A percentile compares a stretch with the other conserved stretches of the same genome.
phyloP scores from a whole-genome alignment of 92 coral and sea anemone species.

The Hydrozoanthus gracilis region DNA sequence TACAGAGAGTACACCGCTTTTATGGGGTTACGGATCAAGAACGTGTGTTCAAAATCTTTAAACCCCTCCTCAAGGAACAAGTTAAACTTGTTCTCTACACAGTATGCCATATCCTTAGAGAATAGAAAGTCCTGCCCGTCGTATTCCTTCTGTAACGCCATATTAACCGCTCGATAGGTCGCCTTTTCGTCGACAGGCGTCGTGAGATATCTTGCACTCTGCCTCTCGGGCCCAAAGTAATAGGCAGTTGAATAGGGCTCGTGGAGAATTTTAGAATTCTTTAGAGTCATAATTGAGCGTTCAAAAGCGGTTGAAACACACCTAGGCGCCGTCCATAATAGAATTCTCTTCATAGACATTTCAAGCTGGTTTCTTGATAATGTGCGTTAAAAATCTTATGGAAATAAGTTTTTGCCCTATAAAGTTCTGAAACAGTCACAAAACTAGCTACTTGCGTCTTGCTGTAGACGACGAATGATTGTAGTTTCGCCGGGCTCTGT shows the following conservation, averaged over 20 bases:
- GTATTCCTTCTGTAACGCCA: constrained; percentile 78
- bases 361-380: not conserved
- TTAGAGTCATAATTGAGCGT: constrained; percentile 91
- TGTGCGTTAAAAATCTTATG: not conserved
- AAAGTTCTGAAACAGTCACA: not conserved
- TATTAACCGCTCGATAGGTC: constrained; percentile 68
- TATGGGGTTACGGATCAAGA: constrained; percentile 86
- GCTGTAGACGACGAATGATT: not conserved
- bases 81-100: constrained; percentile 78
- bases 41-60: constrained; percentile 79
- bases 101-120: constrained; percentile 97
- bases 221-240: constrained; percentile 93
- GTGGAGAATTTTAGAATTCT: constrained; percentile 84
- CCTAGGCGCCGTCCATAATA: constrained; percentile 97
- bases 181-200: constrained; percentile 77
- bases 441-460: not conserved
- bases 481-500: not conserved
- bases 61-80: constrained; percentile 83
- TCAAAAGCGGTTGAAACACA: constrained; percentile 98
- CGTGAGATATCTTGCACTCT: constrained; percentile 74
- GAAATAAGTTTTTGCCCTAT: not conserved
- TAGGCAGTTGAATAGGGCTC: constrained; percentile 86
- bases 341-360: constrained; percentile 74
- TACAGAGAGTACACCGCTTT: constrained; percentile 85
- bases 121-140: constrained; percentile 86